phyloP scores from a whole-genome alignment of 2,888 invertebrate species.

The Drosophila kanekoi region DNA sequence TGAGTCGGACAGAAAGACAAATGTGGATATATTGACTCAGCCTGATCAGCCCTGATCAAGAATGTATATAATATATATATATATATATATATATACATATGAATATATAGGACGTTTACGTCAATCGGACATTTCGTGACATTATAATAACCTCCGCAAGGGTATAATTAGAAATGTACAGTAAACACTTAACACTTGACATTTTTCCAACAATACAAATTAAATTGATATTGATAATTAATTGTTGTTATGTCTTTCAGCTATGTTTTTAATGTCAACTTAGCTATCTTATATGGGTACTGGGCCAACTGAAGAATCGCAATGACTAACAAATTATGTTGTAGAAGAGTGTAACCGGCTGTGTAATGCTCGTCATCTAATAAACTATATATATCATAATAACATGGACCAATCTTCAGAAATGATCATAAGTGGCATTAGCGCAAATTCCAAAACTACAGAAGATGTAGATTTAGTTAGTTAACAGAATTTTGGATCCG shows the following conservation, averaged over 20 bases:
- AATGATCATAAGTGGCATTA: too few species aligned
- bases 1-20: too few species aligned
- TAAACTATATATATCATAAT: too few species aligned
- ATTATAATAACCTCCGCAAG: slow-evolving; percentile 4
- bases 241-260: background rate
- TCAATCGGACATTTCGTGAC: slow-evolving; percentile 8
- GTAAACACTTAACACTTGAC: slow-evolving; percentile 13
- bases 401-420: too few species aligned
- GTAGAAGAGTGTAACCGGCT: too few species aligned
- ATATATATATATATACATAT: background rate
- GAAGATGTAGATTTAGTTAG: too few species aligned
- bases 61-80: background rate
- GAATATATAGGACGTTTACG: slow-evolving; percentile 1
- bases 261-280: background rate
- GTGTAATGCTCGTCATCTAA: too few species aligned
- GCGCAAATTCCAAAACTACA: too few species aligned
- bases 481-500: too few species aligned
- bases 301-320: too few species aligned
- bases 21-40: background rate
- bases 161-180: slow-evolving; percentile 16
- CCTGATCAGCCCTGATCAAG: background rate
- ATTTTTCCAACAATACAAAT: background rate
- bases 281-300: background rate
- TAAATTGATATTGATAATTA: slow-evolving; percentile 13
- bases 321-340: too few species aligned